Evolutionary conservation across 2,888 invertebrate genomes (phyloP), one percentile per base, ranked within the genome.

Genomic region (Trypoxylon attenuatum): DNA sequence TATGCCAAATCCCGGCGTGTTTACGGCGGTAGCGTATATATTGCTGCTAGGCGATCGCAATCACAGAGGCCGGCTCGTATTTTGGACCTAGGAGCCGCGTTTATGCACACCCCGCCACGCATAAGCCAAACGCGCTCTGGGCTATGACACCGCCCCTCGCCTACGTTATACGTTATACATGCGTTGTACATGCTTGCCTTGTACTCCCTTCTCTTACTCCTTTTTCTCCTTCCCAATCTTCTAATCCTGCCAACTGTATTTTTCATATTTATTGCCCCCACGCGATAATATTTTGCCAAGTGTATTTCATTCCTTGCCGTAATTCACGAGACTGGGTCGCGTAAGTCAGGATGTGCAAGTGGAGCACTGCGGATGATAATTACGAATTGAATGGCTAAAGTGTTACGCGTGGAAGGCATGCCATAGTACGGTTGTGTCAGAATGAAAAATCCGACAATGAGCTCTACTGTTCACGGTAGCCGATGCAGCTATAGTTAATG

Each of bases 1-100:
- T 71, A 75, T 69, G 74, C 74, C 74, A 57, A 71, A 73, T 73
- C 67, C 67, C 60, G n/a, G n/a, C n/a, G 60, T 73, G 72, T 73
- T 73, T 73, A 74, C 72, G 74, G 67, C 70, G 54, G 42, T 27
- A 60, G 42, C 54, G 71, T 62, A 66, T 66, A 69, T 62, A 73
- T 70, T 62, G 56, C 59, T 57, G 70, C 56, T 51, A 55, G 57
- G 58, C 70, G 73, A 72, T 72, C 66, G 74, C 70, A 73, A 73
- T 72, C 72, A 70, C 66, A 56, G 62, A 8, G 33, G 8, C 10
- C 13, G 33, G 3, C 33, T 10, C 4, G 33, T 33, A n/a, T n/a
- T n/a, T n/a, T n/a, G n/a, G n/a, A n/a, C n/a, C n/a, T n/a, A n/a
- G n/a, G n/a, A n/a, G n/a, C n/a, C n/a, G n/a, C n/a, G n/a, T n/a